Evolutionary conservation across 2,113 vertebrate species (phyloP).

Genomic region (Odocoileus virginianus): DNA sequence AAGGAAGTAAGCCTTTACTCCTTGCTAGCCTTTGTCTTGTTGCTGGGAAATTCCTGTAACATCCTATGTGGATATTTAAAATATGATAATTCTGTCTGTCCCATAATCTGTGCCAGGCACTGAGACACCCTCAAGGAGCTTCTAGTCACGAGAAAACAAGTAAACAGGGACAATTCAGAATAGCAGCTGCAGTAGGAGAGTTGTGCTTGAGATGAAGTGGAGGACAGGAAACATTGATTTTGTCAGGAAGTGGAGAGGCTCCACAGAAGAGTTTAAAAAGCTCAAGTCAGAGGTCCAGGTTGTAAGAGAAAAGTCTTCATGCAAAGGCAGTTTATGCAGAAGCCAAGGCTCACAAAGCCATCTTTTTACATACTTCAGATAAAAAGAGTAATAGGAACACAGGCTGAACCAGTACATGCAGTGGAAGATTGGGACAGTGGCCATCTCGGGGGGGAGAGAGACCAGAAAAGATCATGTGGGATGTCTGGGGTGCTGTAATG

Average conservation of each 20-base stretch:
- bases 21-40: not conserved
- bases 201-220: not conserved
- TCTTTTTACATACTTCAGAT: not conserved
- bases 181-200: not conserved
- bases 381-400: not conserved
- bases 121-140: not conserved
- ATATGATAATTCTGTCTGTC: not conserved
- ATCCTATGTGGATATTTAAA: not conserved
- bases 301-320: not conserved
- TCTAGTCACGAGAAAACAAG: not conserved
- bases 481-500: accelerated
- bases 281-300: not conserved
- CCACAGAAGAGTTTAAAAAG: not conserved
- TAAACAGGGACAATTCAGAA: accelerated
- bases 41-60: not conserved
- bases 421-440: not conserved
- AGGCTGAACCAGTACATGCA: not conserved
- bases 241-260: not conserved
- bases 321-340: not conserved
- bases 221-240: not conserved
- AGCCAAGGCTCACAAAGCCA: not conserved
- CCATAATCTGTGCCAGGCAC: not conserved
- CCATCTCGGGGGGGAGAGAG: not conserved
- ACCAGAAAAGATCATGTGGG: not conserved
- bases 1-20: not conserved